Evolutionary conservation across 1,140 invertebrate species (phyloP), one percentile per base, ranked within the genome.

Genomic region (Drosophila truncata): DNA sequence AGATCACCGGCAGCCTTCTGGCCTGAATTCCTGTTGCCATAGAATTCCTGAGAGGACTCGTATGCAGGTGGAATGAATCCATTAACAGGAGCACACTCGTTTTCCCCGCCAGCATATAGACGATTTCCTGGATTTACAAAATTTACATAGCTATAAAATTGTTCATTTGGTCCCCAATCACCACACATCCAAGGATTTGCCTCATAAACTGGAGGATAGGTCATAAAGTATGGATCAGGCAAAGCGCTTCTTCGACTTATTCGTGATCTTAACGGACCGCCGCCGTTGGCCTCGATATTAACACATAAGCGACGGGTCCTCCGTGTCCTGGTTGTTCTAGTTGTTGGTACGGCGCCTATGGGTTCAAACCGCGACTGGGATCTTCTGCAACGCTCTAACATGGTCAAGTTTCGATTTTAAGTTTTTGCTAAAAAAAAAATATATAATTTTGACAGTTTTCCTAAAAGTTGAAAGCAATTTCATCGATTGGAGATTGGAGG

Each of bases 221-320:
- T 42, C 31, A 23, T 23, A 3, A 11, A 29, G 29, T n/a, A 59
- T 1, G 66, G 52, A 58, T 49, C 18, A 0, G 11, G 16, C 25
- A 71, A 23, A 3, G 31, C 29, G 23, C 35, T 50, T 31, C 35
- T 67, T 5, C 72, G 64, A 13, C 54, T 63, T 4, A 50, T 47
- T 13, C 20, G 59, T 2, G 18, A 27, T 16, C 52, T 64, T 13
- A 42, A 3, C 0, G 64, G 18, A 4, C 9, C 67, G n/a, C 39
- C 50, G 13, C 67, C 82, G 39, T 85, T 66, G 9, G 73, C 62
- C 29, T 69, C 73, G 61, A 84, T 70, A 57, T 84, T 80, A 42
- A 85, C 39, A 57, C 57, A 66, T 20, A 85, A 1, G 13, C 61
- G 78, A 49, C 74, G 82, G 9, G 61, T 35, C n/a, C 72, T 57